Conservation (phyloP, 2,113 vertebrate genomes). For the Oreocharis arfaki region DNA sequence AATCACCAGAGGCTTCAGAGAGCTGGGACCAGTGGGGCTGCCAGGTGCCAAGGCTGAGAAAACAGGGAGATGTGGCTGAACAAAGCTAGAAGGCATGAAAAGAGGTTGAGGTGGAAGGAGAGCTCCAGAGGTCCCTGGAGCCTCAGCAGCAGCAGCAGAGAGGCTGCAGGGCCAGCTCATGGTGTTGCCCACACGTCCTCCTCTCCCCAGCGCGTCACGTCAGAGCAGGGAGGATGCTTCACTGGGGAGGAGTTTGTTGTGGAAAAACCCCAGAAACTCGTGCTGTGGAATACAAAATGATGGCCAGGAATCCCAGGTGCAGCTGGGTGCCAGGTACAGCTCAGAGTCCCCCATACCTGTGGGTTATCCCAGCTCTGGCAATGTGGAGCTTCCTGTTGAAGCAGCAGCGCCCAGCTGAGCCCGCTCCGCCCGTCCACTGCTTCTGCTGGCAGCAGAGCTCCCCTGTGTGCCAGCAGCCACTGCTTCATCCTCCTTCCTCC, state of each 20-base stretch:
- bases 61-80: neutral
- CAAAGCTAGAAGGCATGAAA: neutral
- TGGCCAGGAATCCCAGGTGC: neutral
- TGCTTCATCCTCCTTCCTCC: neutral
- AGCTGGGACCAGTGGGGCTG: neutral
- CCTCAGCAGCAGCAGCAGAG: neutral
- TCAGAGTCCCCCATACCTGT: neutral
- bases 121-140: neutral
- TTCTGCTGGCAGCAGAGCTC: neutral
- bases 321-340: neutral
- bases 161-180: neutral
- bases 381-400: neutral
- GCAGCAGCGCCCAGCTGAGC: accelerated
- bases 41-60: neutral
- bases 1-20: neutral
- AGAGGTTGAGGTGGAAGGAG: neutral
- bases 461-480: neutral
- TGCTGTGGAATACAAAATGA: neutral
- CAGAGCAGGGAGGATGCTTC: neutral
- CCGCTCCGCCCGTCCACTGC: accelerated
- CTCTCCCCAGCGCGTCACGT: neutral
- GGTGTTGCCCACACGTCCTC: neutral
- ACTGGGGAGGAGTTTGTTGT: neutral
- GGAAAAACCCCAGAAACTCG: neutral
- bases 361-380: accelerated